Evolutionary conservation across 2,888 invertebrate species (phyloP), one percentile per base, ranked within the genome.

Genomic region (Pristionchus japonicus): DNA sequence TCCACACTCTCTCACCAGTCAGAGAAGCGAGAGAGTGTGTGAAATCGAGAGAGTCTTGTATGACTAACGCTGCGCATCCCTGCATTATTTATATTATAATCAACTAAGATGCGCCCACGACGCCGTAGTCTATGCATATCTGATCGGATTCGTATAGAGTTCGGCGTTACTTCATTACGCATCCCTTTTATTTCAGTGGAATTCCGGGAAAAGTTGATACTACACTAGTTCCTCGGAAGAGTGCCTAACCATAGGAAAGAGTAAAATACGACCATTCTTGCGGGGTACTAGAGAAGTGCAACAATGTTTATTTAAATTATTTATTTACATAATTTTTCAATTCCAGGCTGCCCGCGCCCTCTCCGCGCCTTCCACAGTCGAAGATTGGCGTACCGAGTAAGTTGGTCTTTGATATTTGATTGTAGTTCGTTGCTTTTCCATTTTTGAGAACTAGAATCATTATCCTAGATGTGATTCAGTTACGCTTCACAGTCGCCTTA

Each of bases 291-390:
- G n/a, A n/a, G 43, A 43, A 43, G 43, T 11, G 43, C 43, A 43
- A 47, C 27, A 20, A 47, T 40, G 6, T 2, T 40, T 27, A 43
- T 27, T 77, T 27, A 77, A 77, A 47, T 27, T 23, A 40, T 1
- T 77, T n/a, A 47, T 13, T 43, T 9, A 43, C 23, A 1, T 43
- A 27, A 43, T 20, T 67, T 27, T 47, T 43, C 47, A 40, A 27
- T 77, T 43, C 4, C n/a, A 77, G 77, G 77, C 77, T 77, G 77
- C 77, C 77, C n/a, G 77, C 77, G 77, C 77, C 77, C 13, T 77
- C 77, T 27, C 43, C 77, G 27, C 77, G 77, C n/a, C 43, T 77
- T 23, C 43, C 17, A 1, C 77, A 40, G 13, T 43, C 43, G 43
- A 77, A 77, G 43, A 77, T 77, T 27, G 77, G 43, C n/a, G 43